Conservation (phyloP, 2,113 vertebrate species). For the Dasyprocta punctata region DNA sequence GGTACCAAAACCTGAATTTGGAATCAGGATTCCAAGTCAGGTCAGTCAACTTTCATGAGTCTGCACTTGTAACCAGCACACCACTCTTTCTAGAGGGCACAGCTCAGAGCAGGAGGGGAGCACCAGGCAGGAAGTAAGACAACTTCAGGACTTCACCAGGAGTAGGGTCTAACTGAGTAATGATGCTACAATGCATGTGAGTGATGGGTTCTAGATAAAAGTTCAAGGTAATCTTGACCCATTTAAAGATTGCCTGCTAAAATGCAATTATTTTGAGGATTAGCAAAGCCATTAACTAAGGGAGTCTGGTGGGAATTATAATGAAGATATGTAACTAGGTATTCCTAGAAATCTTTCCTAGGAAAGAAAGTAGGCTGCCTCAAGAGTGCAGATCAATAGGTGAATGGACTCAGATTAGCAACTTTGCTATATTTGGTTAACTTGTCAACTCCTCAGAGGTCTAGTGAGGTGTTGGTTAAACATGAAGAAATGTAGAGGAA, state of each 20-base stretch:
- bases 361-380: neutral
- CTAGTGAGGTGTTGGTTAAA: neutral
- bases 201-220: neutral
- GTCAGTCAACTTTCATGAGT: neutral
- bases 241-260: neutral
- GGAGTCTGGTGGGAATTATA: neutral
- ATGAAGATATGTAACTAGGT: neutral
- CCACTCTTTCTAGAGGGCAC: no score
- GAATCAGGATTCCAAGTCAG: neutral
- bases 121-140: neutral
- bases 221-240: neutral
- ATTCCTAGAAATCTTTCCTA: neutral
- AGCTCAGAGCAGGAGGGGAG: neutral
- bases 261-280: neutral
- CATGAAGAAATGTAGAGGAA: neutral
- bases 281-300: neutral
- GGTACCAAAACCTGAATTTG: neutral
- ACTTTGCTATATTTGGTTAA: neutral
- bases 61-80: neutral
- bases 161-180: neutral
- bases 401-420: neutral
- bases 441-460: neutral
- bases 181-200: rapidly evolving
- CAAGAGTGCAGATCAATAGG: neutral
- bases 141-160: neutral